phyloP scores from a whole-genome alignment of 2,888 invertebrate species.

The Lypha dubia region DNA sequence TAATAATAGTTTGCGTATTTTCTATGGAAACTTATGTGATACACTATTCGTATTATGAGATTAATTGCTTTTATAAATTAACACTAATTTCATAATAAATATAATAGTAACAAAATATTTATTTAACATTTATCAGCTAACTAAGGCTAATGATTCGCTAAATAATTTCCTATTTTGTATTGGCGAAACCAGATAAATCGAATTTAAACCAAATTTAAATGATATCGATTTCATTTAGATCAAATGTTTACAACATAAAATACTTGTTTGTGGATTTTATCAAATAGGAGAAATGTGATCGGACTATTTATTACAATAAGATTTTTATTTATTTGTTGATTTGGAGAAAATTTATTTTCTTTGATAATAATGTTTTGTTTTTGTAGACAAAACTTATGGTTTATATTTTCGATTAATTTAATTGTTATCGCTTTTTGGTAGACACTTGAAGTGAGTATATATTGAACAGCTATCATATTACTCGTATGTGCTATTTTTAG shows the following conservation, averaged over 20 bases:
- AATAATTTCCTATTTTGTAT: slow-evolving; percentile 39
- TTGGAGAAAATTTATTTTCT: not conserved
- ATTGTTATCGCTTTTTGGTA: slow-evolving; percentile 19
- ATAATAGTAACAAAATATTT: slow-evolving; percentile 33
- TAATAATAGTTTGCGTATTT: too few relatives aligned
- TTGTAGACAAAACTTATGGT: not conserved
- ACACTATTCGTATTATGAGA: not conserved
- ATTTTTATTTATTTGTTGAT: not conserved
- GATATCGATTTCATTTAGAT: slow-evolving; percentile 4
- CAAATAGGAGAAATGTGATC: not conserved
- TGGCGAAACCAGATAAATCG: slow-evolving; percentile 39
- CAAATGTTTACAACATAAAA: slow-evolving; percentile 12
- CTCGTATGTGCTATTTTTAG: slow-evolving; percentile 32
- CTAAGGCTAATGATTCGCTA: slow-evolving; percentile 53
- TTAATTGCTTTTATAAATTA: slow-evolving; percentile 33
- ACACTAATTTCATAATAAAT: slow-evolving; percentile 46
- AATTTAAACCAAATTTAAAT: slow-evolving; percentile 33
- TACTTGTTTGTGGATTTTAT: not conserved
- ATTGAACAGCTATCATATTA: too few relatives aligned
- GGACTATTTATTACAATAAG: not conserved
- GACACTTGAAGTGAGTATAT: slow-evolving; percentile 5
- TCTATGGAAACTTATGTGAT: not conserved
- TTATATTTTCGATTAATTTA: not conserved
- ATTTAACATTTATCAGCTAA: slow-evolving; percentile 55
- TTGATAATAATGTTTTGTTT: slow-evolving; percentile 12